Percentiles rank a stretch among this genome's conserved stretches.
Conservation (phyloP, 2,113 vertebrate genomes). For the Forbesichthys agassizii region DNA sequence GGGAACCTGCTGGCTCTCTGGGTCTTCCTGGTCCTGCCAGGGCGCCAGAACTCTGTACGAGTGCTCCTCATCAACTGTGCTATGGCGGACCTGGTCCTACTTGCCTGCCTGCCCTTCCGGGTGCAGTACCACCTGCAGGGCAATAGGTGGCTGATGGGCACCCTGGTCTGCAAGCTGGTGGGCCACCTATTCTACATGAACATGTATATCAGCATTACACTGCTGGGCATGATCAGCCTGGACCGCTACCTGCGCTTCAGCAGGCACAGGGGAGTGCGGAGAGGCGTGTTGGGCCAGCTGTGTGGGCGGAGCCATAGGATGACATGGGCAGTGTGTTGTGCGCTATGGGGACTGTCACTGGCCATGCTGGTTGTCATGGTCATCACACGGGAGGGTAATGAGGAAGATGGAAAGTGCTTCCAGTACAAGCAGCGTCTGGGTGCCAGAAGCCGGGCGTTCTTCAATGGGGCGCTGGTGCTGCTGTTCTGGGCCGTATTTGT, state of each 20-base stretch:
- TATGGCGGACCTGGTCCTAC: constrained; percentile 84
- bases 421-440: constrained; percentile 76
- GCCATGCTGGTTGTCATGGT: constrained; percentile 71
- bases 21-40: constrained; percentile 83
- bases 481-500: constrained; percentile 87
- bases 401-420: constrained; percentile 73
- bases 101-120: constrained; percentile 86
- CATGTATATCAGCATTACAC: constrained; percentile 89
- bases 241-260: constrained; percentile 83
- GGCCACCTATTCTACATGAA: constrained; percentile 94
- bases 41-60: constrained; percentile 85
- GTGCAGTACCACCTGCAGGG: constrained; percentile 77
- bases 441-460: constrained; percentile 76
- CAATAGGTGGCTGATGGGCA: constrained; percentile 80
- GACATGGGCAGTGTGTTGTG: constrained; percentile 72
- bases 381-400: constrained; percentile 48
- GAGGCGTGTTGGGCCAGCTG: constrained; percentile 50
- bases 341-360: constrained; percentile 78
- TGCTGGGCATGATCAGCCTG: constrained; percentile 87
- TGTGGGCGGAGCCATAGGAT: constrained; percentile 41
- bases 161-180: constrained; percentile 72
- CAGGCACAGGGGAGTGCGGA: constrained; percentile 59
- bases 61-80: constrained; percentile 88
- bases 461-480: constrained; percentile 77
- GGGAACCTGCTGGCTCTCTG: constrained; percentile 87